These are phyloP conservation scores for Lophura swinhoii DNA, from an alignment of 2,797 vertebrate genomes.

Conservation along the genomic window DNA sequence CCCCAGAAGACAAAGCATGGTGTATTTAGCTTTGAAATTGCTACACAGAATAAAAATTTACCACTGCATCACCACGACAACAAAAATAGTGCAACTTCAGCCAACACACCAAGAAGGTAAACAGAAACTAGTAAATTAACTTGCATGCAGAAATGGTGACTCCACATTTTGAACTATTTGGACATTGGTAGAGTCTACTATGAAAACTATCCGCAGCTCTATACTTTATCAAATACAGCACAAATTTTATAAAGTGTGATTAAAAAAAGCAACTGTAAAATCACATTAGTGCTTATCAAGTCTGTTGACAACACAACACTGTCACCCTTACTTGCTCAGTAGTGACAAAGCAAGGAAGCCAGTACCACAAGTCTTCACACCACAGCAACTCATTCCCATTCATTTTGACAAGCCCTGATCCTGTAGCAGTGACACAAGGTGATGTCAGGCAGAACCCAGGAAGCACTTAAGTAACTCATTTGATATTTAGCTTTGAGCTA, in stretches of 20 bases:
- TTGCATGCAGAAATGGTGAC: neutral
- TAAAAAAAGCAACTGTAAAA: accelerated
- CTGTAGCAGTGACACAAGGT: neutral
- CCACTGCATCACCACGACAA: neutral
- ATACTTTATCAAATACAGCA: neutral
- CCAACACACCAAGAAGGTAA: neutral
- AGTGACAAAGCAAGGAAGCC: neutral
- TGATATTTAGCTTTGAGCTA: neutral
- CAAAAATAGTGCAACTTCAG: neutral
- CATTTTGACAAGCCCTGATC: neutral
- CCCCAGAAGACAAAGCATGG: neutral
- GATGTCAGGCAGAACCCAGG: neutral
- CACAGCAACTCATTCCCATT: neutral
- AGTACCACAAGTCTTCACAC: too few relatives aligned
- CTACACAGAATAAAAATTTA: neutral
- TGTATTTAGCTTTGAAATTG: neutral
- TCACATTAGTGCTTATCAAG: neutral
- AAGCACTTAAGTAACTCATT: neutral
- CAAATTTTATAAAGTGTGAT: neutral
- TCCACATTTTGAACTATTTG: neutral
- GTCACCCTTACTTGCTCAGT: neutral
- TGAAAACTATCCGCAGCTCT: neutral
- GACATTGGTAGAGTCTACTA: neutral
- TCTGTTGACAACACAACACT: neutral
- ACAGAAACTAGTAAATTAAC: neutral